phyloP scores from a whole-genome alignment of 2,113 vertebrate species.

The Neotoma lepida region DNA sequence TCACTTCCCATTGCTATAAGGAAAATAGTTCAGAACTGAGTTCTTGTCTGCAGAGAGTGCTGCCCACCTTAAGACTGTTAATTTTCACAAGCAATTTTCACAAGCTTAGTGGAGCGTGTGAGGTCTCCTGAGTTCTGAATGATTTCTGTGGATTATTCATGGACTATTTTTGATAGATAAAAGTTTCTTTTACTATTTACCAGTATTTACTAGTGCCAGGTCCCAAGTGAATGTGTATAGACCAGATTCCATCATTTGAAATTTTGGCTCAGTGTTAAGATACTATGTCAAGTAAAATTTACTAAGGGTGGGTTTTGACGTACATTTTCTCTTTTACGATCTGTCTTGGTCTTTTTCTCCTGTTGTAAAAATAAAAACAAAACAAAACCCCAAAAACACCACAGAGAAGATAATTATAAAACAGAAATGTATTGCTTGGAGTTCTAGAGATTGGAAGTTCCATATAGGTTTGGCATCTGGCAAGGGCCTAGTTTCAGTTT shows the following conservation, averaged over 20 bases:
- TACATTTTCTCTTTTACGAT: background rate
- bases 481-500: background rate
- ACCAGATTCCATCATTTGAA: too few species aligned
- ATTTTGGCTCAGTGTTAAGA: background rate
- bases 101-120: fast-evolving
- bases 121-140: background rate
- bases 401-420: background rate
- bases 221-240: background rate
- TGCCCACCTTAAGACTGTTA: background rate
- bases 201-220: background rate
- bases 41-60: background rate
- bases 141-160: background rate
- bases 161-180: background rate
- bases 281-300: background rate
- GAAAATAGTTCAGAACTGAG: background rate
- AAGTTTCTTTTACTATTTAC: background rate
- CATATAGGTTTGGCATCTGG: background rate
- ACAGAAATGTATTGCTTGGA: background rate
- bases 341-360: background rate
- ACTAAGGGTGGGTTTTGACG: background rate
- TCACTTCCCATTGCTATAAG: background rate
- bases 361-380: background rate
- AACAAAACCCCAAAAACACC: background rate
- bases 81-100: too few species aligned
- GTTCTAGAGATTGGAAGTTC: background rate